Evolutionary conservation across 2,797 vertebrate genomes (phyloP).

Genomic region (Sebastes itinus): DNA sequence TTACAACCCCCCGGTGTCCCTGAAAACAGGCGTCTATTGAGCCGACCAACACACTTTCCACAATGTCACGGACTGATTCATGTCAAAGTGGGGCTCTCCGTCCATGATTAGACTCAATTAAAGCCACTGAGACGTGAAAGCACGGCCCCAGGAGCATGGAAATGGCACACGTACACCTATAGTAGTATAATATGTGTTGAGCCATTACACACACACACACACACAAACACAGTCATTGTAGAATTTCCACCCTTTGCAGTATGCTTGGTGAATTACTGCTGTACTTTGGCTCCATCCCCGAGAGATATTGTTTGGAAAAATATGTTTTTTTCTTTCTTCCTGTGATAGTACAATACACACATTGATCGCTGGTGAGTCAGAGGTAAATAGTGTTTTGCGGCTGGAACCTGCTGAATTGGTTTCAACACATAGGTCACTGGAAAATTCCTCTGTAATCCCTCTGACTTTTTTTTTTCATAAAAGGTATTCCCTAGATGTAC

Average conservation of each 20-base stretch:
- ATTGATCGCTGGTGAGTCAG: neutral
- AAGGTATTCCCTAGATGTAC: neutral
- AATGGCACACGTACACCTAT: slow-evolving; percentile 33
- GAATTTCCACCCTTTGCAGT: neutral
- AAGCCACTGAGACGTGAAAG: slow-evolving; percentile 43
- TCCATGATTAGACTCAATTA: slow-evolving; percentile 39
- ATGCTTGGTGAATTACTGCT: slow-evolving; percentile 1
- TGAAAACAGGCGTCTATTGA: slow-evolving; percentile 62
- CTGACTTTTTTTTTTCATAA: neutral
- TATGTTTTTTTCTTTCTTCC: neutral
- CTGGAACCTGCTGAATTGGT: neutral
- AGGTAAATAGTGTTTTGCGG: slow-evolving; percentile 1
- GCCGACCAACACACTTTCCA: slow-evolving; percentile 53
- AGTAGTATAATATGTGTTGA: neutral
- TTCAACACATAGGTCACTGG: neutral
- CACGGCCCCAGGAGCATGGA: neutral
- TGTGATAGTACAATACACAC: neutral
- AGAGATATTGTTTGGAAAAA: slow-evolving; percentile 26
- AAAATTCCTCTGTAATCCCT: slow-evolving; percentile 14
- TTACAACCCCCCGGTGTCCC: slow-evolving; percentile 1
- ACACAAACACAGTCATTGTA: slow-evolving; percentile 27
- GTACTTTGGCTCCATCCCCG: neutral
- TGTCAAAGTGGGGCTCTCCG: slow-evolving; percentile 48
- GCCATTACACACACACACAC: neutral
- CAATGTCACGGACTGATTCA: slow-evolving; percentile 51